Percentiles rank a stretch among this genome's conserved stretches.
Evolutionary conservation across 2,888 invertebrate species (phyloP).

Genomic region (Temnothorax rugatulus): DNA sequence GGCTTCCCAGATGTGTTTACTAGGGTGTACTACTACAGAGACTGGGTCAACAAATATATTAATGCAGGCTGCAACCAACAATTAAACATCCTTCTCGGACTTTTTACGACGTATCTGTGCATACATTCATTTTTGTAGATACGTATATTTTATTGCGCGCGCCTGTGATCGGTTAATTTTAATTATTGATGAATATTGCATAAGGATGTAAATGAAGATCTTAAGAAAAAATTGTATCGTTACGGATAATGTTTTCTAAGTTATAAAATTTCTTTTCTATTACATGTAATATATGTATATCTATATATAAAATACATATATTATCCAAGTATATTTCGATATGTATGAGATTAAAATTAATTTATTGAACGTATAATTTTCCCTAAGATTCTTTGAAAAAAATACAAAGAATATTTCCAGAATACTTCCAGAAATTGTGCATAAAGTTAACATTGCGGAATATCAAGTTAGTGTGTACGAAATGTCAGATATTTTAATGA

Average conservation of each 20-base stretch:
- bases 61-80: not conserved
- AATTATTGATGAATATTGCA: not conserved
- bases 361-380: no score
- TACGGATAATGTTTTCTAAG: not conserved
- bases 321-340: no score
- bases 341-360: no score
- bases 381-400: no score
- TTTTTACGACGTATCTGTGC: not conserved
- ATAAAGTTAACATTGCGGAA: no score
- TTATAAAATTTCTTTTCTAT: not conserved
- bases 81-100: not conserved
- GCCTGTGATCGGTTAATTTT: not conserved
- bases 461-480: no score
- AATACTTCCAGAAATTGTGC: no score
- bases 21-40: slow-evolving; percentile 53
- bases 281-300: not conserved
- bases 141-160: not conserved
- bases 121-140: not conserved
- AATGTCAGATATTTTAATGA: no score
- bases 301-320: no score
- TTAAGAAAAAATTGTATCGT: not conserved
- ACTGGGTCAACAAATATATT: slow-evolving; percentile 69
- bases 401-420: no score
- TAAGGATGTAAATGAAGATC: not conserved
- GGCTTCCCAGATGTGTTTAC: slow-evolving; percentile 75